Conservation (phyloP, 2,888 invertebrate genomes). For the Sinopyrophorus schimmeli region DNA sequence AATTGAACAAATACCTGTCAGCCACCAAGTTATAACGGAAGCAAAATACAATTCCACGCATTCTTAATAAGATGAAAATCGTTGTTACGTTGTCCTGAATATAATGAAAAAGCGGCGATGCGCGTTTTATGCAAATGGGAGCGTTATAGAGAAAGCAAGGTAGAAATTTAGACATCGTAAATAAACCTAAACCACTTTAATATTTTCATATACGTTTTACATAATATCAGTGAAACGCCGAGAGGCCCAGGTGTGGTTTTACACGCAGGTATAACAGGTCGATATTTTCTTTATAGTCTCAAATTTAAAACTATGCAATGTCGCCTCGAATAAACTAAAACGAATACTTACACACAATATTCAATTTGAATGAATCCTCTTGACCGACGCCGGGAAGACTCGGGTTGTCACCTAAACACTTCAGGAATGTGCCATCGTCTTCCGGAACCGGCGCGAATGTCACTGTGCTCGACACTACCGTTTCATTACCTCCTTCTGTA, state of each 20-base stretch:
- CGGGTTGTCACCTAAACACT: conserved; percentile 85
- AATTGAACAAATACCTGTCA: conserved; percentile 48
- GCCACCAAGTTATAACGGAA: conserved; percentile 44
- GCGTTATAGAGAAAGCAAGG: conserved; percentile 23
- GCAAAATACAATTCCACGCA: conserved; percentile 47
- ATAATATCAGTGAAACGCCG: conserved; percentile 17
- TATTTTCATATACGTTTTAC: conserved; percentile 30
- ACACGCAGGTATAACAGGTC: conserved; percentile 29
- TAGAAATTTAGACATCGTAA: conserved; percentile 38
- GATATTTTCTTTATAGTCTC: conserved; percentile 30
- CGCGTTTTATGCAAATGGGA: conserved; percentile 46
- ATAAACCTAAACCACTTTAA: conserved; percentile 37
- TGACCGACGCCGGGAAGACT: conserved; percentile 73
- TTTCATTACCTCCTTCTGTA: conserved; percentile 68
- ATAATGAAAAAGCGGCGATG: conserved; percentile 48
- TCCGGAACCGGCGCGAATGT: conserved; percentile 82
- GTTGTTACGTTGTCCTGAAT: conserved; percentile 39
- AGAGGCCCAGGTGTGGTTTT: conserved; percentile 26
- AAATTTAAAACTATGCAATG: conserved; percentile 25
- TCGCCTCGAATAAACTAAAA: neutral
- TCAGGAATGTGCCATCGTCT: conserved; percentile 81
- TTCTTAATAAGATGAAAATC: conserved; percentile 51
- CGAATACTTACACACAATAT: conserved; percentile 83
- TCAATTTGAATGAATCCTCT: conserved; percentile 80
- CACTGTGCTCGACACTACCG: conserved; percentile 74